Base-by-base conservation (phyloP, 2,797 vertebrate species). In the Chaenodraco wilsoni region DNA sequence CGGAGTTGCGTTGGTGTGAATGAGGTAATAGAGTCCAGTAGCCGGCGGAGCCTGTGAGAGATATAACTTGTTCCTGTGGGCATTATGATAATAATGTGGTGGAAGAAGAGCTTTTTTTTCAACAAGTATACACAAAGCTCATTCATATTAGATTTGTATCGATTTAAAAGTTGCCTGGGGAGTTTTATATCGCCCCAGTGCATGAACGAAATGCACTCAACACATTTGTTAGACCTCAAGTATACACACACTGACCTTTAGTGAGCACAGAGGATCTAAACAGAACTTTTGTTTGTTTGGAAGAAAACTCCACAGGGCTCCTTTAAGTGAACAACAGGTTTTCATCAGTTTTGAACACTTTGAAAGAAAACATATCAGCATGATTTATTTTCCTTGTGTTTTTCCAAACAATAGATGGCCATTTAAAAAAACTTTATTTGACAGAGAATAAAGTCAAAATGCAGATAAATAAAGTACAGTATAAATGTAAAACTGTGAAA, bases 381-480 rank as follows among this genome's bases (percentile, higher is more conserved):
- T 16, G n/a, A 4, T 8, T n/a, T 5, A 41, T 69, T 23, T 31
- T 46, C 69, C 51, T 43, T n/a, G 0, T 21, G 27, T 46, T 62
- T 55, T 51, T 5, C 9, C 16, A 70, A 72, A 71, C 50, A 76
- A 78, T 21, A 69, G 69, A 58, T 37, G 43, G 51, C n/a, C 51
- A 54, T 74, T 82, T 71, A 65, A 51, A 23, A 73, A 21, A 64
- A 56, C 54, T 72, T 46, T 40, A 60, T 69, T 63, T 66, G 33
- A 67, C 41, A 72, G n/a, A 54, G 3, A 54, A 52, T 45, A 65
- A 46, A 64, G 11, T 56, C 60, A 68, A 70, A 62, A 69, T 66
- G 48, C 46, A 46, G 6, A 37, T 37, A 37, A 6, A 37, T 6
- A 37, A 37, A 37, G 33, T 37, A 37, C 33, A 37, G 33, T 37